Percentiles rank a stretch among this genome's conserved stretches.
These are phyloP conservation scores for Sceloporus undulatus DNA, from an alignment of 2,113 vertebrate species.

Conservation along the genomic window DNA sequence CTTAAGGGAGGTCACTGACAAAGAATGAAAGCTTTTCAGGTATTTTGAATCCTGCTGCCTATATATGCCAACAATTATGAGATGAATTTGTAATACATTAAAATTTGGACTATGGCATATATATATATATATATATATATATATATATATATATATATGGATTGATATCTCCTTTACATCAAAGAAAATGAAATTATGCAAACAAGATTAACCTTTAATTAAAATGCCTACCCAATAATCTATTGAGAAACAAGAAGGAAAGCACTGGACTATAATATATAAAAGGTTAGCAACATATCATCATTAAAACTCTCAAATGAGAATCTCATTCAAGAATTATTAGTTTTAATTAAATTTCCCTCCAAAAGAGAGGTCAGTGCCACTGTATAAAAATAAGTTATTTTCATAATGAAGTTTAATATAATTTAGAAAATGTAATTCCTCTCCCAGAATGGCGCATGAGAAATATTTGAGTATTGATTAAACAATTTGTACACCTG, in stretches of 20 bases:
- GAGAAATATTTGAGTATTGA: conserved; percentile 71
- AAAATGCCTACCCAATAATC: background rate
- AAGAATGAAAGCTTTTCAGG: background rate
- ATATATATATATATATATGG: background rate
- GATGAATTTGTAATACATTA: background rate
- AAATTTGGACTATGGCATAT: conserved; percentile 26
- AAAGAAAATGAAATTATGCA: conserved; percentile 39
- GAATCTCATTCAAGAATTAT: conserved; percentile 52
- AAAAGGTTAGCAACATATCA: conserved; percentile 53
- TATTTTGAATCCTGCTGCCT: background rate
- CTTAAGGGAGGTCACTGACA: background rate
- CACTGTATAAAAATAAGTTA: conserved; percentile 45
- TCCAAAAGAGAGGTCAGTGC: conserved; percentile 60
- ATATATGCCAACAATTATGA: background rate
- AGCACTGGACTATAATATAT: background rate
- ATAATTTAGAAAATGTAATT: conserved; percentile 68
- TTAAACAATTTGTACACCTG: conserved; percentile 79
- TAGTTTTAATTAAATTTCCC: conserved; percentile 70
- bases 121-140: background rate
- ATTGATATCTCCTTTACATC: conserved; percentile 36
- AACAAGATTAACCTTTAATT: conserved; percentile 55
- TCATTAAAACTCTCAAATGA: conserved; percentile 41
- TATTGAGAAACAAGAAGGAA: conserved; percentile 33
- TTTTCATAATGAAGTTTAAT: conserved; percentile 49
- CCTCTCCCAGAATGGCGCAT: conserved; percentile 51